Conservation (phyloP, 2,888 invertebrate species). For the Hecatera dysodea region DNA sequence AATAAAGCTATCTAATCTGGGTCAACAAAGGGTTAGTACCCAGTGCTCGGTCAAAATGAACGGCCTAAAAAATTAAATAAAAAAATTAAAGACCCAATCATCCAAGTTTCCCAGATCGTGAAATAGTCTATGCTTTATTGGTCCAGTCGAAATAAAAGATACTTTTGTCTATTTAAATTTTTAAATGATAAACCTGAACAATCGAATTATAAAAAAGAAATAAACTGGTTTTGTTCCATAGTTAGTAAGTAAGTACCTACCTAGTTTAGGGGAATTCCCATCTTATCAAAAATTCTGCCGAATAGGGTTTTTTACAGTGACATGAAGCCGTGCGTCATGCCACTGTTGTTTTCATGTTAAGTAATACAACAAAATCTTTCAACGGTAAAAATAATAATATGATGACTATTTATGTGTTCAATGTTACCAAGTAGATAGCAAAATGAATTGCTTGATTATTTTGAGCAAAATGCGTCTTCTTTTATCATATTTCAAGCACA, state of each 20-base stretch:
- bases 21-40: too few species aligned
- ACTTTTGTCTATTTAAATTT: background rate
- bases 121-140: background rate
- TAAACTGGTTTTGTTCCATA: background rate
- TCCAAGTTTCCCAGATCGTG: background rate
- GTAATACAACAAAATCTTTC: background rate
- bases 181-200: background rate
- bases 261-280: background rate
- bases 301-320: background rate
- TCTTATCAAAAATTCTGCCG: background rate
- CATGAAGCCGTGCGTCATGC: background rate
- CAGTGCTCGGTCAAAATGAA: too few species aligned
- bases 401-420: background rate
- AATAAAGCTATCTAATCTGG: background rate
- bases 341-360: background rate
- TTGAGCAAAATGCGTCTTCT: background rate
- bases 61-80: background rate
- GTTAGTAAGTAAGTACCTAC: background rate
- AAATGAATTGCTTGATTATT: constrained; percentile 6
- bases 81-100: background rate
- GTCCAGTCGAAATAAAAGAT: background rate
- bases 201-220: too few species aligned
- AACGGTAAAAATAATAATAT: background rate
- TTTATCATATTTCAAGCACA: constrained; percentile 1
- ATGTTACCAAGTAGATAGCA: background rate